phyloP scores from a whole-genome alignment of 2,797 vertebrate genomes.

The Megalops cyprinoides region DNA sequence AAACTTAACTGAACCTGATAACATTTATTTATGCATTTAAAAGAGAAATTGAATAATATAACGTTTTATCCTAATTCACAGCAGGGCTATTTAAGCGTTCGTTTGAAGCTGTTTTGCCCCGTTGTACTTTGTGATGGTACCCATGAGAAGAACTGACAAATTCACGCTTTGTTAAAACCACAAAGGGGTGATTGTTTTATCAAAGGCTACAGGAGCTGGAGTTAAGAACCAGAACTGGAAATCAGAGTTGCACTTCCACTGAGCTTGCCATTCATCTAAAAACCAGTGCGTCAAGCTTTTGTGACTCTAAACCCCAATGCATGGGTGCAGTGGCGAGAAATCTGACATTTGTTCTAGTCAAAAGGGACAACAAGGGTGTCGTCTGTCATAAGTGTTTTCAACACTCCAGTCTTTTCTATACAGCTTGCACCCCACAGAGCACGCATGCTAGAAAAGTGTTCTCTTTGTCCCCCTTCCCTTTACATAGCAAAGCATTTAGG shows the following conservation, averaged over 20 bases:
- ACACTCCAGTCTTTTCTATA: not conserved
- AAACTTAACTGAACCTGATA: not conserved
- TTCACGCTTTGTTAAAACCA: not conserved
- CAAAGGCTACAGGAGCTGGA: not conserved
- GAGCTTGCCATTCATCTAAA: not conserved
- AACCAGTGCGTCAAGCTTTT: not conserved
- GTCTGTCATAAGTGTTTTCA: not conserved
- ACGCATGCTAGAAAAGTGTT: not conserved
- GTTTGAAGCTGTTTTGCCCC: not conserved
- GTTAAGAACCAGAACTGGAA: not conserved
- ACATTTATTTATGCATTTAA: conserved; percentile 1
- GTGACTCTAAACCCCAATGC: not conserved
- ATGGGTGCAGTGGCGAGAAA: not conserved
- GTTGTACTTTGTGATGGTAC: not conserved
- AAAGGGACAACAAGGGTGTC: not conserved
- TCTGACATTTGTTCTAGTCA: not conserved
- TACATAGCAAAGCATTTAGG: conserved; percentile 28
- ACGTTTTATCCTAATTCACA: not conserved
- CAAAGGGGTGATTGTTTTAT: not conserved
- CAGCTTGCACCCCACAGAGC: not conserved
- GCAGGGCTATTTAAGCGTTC: not conserved
- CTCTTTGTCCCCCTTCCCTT: not conserved
- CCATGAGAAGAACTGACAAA: not conserved
- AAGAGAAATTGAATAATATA: not conserved
- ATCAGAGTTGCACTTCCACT: not conserved